These are phyloP conservation scores for Glaucomys volans DNA, from an alignment of 2,113 vertebrate genomes.

Conservation along the genomic window DNA sequence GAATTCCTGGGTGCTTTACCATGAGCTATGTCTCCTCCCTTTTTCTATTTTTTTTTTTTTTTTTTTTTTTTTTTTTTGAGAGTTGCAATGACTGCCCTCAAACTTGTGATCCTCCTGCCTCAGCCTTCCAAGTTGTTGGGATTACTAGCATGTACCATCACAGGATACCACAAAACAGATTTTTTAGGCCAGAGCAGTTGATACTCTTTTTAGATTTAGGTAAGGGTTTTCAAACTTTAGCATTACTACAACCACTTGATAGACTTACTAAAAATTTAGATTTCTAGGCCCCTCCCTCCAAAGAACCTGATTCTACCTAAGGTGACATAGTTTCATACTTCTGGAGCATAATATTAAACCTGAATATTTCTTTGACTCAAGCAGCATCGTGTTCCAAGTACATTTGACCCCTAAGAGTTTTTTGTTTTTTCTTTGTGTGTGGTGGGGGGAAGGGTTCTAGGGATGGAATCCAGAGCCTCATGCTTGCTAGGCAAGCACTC, in stretches of 20 bases:
- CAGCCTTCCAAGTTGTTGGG: not conserved
- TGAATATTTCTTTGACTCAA: not conserved
- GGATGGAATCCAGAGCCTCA: too few species aligned
- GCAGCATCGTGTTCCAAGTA: not conserved
- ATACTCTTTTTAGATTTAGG: not conserved
- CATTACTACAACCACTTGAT: not conserved
- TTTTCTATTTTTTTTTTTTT: too few species aligned
- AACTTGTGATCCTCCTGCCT: not conserved
- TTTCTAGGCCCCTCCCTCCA: not conserved
- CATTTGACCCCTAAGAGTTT: not conserved
- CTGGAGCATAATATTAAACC: not conserved
- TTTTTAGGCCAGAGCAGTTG: not conserved
- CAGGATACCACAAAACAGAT: not conserved
- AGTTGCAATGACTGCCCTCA: not conserved
- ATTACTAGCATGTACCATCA: not conserved
- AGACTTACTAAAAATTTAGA: not conserved
- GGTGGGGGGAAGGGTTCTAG: too few species aligned
- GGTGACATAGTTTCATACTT: conserved; percentile 35
- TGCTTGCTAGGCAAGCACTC: too few species aligned
- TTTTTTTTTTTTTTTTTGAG: too few species aligned
- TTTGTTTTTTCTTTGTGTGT: too few species aligned
- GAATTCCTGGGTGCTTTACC: too few species aligned
- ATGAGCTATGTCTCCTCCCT: too few species aligned
- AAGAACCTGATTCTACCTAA: not conserved
- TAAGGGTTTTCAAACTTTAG: not conserved